Percentiles rank a stretch among this genome's conserved stretches.
Evolutionary conservation across 2,113 vertebrate species (phyloP).

Genomic region (Speoplatyrhinus poulsoni): DNA sequence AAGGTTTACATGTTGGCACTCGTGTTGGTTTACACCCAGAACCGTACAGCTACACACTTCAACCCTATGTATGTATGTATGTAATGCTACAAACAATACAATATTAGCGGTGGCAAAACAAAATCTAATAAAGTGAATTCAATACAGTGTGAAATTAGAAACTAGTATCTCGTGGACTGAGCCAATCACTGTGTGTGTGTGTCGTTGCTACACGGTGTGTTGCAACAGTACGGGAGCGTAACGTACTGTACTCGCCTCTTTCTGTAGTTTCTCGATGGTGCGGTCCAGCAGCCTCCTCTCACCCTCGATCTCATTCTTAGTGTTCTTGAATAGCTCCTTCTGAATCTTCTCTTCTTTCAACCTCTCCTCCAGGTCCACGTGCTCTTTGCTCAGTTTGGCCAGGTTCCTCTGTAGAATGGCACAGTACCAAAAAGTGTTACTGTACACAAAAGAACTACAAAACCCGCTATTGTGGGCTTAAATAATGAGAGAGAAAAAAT

Average conservation of each 20-base stretch:
- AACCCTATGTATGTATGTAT: too few relatives aligned
- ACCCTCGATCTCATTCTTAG: constrained; percentile 87
- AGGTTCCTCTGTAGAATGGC: constrained; percentile 78
- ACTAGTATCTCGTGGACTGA: too few relatives aligned
- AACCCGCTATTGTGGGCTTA: not conserved
- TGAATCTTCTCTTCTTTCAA: constrained; percentile 84
- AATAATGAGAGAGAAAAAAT: too few relatives aligned
- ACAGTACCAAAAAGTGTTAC: not conserved
- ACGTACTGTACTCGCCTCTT: constrained; percentile 77
- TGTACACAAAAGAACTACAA: not conserved
- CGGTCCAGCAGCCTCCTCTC: constrained; percentile 84
- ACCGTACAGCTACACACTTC: too few relatives aligned
- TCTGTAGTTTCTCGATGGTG: constrained; percentile 91
- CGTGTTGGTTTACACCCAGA: too few relatives aligned
- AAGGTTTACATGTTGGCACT: too few relatives aligned
- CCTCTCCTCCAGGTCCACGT: constrained; percentile 79
- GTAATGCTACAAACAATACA: too few relatives aligned
- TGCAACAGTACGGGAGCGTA: not conserved
- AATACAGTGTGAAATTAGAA: too few relatives aligned
- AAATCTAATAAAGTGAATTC: too few relatives aligned
- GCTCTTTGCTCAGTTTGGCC: constrained; percentile 75
- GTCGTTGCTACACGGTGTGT: not conserved
- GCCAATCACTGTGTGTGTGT: too few relatives aligned
- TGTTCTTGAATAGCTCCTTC: constrained; percentile 88
- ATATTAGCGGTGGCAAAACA: too few relatives aligned